Evolutionary conservation across 2,888 invertebrate genomes (phyloP).

Genomic region (Pogonocherus hispidulus): DNA sequence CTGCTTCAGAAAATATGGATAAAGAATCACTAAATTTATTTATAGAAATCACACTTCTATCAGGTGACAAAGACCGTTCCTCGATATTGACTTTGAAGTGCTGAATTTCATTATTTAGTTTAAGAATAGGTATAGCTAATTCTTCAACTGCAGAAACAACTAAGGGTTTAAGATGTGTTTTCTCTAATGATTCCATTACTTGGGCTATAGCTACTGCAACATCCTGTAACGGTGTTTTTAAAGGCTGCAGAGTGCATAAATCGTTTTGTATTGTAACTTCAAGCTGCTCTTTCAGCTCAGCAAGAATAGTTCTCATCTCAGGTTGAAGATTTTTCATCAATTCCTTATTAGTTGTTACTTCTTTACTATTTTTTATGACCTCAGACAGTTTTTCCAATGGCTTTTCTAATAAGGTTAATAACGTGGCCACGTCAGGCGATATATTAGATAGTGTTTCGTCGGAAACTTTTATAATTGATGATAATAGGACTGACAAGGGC

Average conservation of each 20-base stretch:
- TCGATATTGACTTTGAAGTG: background rate
- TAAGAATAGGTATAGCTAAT: background rate
- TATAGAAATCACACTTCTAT: slow-evolving; percentile 34
- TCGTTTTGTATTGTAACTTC: slow-evolving; percentile 28
- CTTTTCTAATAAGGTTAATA: background rate
- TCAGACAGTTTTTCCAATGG: background rate
- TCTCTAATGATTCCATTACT: slow-evolving; percentile 31
- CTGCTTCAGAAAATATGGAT: slow-evolving; percentile 20
- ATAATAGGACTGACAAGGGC: background rate
- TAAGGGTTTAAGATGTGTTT: slow-evolving; percentile 18
- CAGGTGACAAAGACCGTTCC: background rate
- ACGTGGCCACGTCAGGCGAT: background rate
- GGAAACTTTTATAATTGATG: background rate
- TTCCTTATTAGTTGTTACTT: background rate
- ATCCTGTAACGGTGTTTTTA: background rate
- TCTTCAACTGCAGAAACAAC: background rate
- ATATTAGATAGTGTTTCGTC: slow-evolving; percentile 4
- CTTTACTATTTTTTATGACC: background rate
- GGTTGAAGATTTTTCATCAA: slow-evolving; percentile 13
- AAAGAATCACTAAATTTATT: slow-evolving; percentile 41
- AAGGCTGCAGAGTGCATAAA: slow-evolving; percentile 27
- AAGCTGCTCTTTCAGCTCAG: slow-evolving; percentile 39
- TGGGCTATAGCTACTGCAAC: slow-evolving; percentile 25
- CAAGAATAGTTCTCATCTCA: slow-evolving; percentile 34
- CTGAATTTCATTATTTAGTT: slow-evolving; percentile 13